Conservation (phyloP, 2,113 vertebrate genomes). For the Gallinago undulata region DNA sequence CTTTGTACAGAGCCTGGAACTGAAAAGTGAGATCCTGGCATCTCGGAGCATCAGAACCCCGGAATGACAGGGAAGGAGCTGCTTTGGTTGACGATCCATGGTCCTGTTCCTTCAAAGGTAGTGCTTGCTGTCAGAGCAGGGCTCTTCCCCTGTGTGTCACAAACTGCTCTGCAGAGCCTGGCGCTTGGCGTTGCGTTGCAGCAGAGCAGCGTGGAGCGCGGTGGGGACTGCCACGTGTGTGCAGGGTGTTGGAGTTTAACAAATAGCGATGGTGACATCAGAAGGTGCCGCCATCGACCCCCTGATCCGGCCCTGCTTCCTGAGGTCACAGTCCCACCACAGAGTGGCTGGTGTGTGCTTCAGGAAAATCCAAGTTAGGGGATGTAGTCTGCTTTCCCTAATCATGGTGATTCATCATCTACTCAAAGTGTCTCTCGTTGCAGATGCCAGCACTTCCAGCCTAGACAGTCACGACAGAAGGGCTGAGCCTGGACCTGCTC, state of each 20-base stretch:
- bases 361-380: background rate
- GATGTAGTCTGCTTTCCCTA: rapidly evolving
- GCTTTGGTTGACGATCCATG: background rate
- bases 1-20: background rate
- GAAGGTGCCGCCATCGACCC: background rate
- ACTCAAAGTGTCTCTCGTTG: background rate
- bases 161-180: background rate
- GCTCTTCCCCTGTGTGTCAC: background rate
- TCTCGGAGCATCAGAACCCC: background rate
- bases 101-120: background rate
- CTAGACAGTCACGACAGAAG: background rate
- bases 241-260: background rate
- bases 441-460: background rate
- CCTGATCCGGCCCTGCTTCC: background rate
- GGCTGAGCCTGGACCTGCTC: background rate
- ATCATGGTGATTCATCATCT: rapidly evolving
- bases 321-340: background rate
- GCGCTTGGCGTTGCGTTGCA: background rate
- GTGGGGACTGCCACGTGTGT: background rate
- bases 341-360: background rate
- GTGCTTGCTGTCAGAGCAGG: background rate
- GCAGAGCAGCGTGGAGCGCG: background rate
- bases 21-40: background rate
- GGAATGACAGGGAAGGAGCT: background rate
- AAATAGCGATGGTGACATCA: rapidly evolving